These are phyloP conservation scores for Loripinus fragilis DNA, from an alignment of 2,888 invertebrate genomes.

Conservation along the genomic window DNA sequence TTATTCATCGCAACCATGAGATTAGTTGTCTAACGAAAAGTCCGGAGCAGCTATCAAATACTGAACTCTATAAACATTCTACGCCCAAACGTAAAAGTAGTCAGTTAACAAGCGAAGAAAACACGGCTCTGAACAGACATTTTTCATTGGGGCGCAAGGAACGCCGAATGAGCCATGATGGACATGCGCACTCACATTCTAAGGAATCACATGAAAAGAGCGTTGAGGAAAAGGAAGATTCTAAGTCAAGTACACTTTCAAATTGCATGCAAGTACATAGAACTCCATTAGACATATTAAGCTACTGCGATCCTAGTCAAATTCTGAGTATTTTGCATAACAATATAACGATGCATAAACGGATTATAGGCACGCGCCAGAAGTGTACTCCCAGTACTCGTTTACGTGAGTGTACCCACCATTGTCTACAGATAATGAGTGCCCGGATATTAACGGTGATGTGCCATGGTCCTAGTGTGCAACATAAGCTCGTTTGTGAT, in stretches of 20 bases:
- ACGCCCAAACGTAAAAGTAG: constrained; percentile 59
- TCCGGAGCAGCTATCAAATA: constrained; percentile 52
- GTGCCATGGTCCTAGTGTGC: constrained; percentile 86
- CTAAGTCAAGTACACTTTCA: constrained; percentile 53
- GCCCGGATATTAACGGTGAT: constrained; percentile 87
- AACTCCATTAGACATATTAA: constrained; percentile 80
- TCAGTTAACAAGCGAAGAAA: constrained; percentile 53
- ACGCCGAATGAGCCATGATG: constrained; percentile 57
- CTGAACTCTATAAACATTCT: constrained; percentile 48
- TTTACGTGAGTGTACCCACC: constrained; percentile 86
- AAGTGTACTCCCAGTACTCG: constrained; percentile 87
- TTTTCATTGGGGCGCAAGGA: constrained; percentile 54
- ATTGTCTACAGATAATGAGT: constrained; percentile 87
- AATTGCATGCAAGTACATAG: constrained; percentile 62
- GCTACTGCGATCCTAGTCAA: constrained; percentile 84
- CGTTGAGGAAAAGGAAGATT: constrained; percentile 57
- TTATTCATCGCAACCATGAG: constrained; percentile 83
- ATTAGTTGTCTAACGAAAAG: constrained; percentile 60
- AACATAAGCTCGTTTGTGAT: constrained; percentile 85
- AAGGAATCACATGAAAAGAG: constrained; percentile 63
- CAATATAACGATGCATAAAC: constrained; percentile 87
- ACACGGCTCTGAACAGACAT: constrained; percentile 57
- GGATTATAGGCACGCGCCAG: constrained; percentile 86
- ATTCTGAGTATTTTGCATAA: constrained; percentile 86
- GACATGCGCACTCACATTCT: constrained; percentile 42